These are phyloP conservation scores for Diadumene lineata DNA, from an alignment of 92 coral and sea anemone genomes.

Conservation along the genomic window DNA sequence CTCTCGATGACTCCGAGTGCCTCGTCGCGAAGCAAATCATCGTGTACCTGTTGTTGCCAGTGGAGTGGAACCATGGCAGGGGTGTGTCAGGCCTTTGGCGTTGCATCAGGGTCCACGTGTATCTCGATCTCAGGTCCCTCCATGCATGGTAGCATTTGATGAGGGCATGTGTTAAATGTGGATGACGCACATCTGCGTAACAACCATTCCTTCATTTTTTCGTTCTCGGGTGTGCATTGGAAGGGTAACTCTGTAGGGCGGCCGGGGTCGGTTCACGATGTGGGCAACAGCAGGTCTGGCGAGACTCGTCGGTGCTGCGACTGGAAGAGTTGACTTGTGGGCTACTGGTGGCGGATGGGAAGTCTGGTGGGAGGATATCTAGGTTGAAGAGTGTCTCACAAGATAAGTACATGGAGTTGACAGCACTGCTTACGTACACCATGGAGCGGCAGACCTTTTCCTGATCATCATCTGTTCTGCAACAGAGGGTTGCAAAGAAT, in stretches of 20 bases:
- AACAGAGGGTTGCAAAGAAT: slow-evolving; percentile 68
- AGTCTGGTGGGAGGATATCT: too few species aligned
- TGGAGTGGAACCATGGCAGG: slow-evolving; percentile 50
- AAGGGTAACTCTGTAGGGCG: slow-evolving; percentile 39
- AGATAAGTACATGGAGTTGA: slow-evolving; percentile 65
- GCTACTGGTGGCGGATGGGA: too few species aligned
- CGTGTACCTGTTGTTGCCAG: slow-evolving; percentile 51
- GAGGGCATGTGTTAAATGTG: slow-evolving; percentile 65
- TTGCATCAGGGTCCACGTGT: slow-evolving; percentile 33
- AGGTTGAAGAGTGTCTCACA: slow-evolving; percentile 67
- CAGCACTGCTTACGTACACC: slow-evolving; percentile 66
- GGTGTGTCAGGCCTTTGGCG: slow-evolving; percentile 68
- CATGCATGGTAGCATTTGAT: slow-evolving; percentile 28
- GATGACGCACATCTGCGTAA: slow-evolving; percentile 33
- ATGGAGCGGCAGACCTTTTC: slow-evolving; percentile 58
- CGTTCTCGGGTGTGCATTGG: slow-evolving; percentile 31
- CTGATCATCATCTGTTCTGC: slow-evolving; percentile 32
- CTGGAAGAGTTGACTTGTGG: too few species aligned
- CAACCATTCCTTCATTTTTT: slow-evolving; percentile 33
- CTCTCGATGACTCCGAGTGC: slow-evolving; percentile 61
- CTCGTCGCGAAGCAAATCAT: slow-evolving; percentile 53
- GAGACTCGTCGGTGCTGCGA: too few species aligned
- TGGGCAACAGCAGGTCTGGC: too few species aligned
- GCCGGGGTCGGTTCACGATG: too few species aligned
- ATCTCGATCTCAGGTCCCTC: slow-evolving; percentile 37